Evolutionary conservation across 2,113 vertebrate species (phyloP), one percentile per base, ranked within the genome.

Genomic region (Leptobrachium ailaonicum): DNA sequence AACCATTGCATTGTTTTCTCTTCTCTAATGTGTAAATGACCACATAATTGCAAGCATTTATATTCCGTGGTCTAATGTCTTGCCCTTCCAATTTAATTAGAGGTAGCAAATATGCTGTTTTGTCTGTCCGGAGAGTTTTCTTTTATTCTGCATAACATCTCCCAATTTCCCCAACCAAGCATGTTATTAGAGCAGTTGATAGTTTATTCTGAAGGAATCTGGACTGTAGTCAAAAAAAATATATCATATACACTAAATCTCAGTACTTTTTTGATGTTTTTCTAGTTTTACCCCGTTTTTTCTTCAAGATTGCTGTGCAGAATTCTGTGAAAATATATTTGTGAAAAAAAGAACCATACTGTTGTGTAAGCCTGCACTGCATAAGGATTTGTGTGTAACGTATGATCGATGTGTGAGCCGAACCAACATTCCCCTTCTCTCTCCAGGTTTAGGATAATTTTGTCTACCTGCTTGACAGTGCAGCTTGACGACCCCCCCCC

Each of bases 381-480:
- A 89, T 88, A 90, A 92, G 90, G 86, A 90, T 85, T 87, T 83
- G 87, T 93, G 92, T 86, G 86, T 93, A 92, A 85, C 87, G 90
- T 87, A 91, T 94, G 89, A 86, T 78, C 84, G 84, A 62, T 84
- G 66, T 69, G 71, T 63, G 80, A 87, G 86, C 87, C 85, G 82
- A 87, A 86, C 85, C 80, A 83, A 81, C 84, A 84, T 88, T 90
- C 86, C 84, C 40, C 85, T 75, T 75, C 83, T 85, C 85, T 82
- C 86, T 83, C 20, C 20, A 32, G 84, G 32, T 70, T 50, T 84
- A 82, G 80, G 54, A 83, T 75, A 73, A 60, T 3, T 86, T 84
- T 88, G 82, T 86, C 64, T 79, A 81, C 69, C 74, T 83, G 76
- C 85, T 86, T 74, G 69, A 73, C 82, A 70, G 80, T 77, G 74